A percentile compares a stretch with the other conserved stretches of the same genome.
These are phyloP conservation scores for Hololepta plana DNA, from an alignment of 2,888 invertebrate species.

Conservation along the genomic window DNA sequence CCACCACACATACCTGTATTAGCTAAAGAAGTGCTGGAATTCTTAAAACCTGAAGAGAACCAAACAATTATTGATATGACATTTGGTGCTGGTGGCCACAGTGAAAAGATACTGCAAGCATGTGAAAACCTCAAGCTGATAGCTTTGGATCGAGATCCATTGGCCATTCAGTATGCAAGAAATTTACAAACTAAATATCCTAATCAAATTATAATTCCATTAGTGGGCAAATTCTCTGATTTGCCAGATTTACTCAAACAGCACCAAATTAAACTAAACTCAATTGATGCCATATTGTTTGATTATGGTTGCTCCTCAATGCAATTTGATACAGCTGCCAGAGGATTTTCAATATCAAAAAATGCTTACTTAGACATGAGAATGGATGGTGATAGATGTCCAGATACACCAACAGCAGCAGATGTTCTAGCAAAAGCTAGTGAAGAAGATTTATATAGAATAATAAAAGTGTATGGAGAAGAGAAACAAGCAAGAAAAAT, in stretches of 20 bases:
- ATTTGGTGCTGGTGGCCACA: slow-evolving; percentile 89
- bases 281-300: slow-evolving; percentile 75
- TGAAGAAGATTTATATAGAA: slow-evolving; percentile 60
- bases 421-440: slow-evolving; percentile 68
- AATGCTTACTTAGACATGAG: slow-evolving; percentile 90
- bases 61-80: slow-evolving; percentile 82
- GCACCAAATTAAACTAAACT: slow-evolving; percentile 38
- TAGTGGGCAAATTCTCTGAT: slow-evolving; percentile 79
- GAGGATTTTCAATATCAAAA: slow-evolving; percentile 74
- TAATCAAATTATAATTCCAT: slow-evolving; percentile 53
- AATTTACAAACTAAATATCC: slow-evolving; percentile 47
- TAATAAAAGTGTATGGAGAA: slow-evolving; percentile 84
- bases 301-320: slow-evolving; percentile 93
- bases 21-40: slow-evolving; percentile 47
- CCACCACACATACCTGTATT: slow-evolving; percentile 58
- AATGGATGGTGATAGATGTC: slow-evolving; percentile 66
- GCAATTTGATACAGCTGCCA: slow-evolving; percentile 66
- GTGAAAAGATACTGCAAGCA: slow-evolving; percentile 48
- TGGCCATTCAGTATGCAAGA: slow-evolving; percentile 50
- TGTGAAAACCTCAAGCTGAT: slow-evolving; percentile 47
- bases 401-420: slow-evolving; percentile 62
- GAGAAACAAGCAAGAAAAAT: slow-evolving; percentile 76
- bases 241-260: slow-evolving; percentile 46
- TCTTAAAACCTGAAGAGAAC: slow-evolving; percentile 41
- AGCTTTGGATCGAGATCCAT: slow-evolving; percentile 78